phyloP scores from a whole-genome alignment of 2,113 vertebrate genomes.

The Syngnathoides biaculeatus region DNA sequence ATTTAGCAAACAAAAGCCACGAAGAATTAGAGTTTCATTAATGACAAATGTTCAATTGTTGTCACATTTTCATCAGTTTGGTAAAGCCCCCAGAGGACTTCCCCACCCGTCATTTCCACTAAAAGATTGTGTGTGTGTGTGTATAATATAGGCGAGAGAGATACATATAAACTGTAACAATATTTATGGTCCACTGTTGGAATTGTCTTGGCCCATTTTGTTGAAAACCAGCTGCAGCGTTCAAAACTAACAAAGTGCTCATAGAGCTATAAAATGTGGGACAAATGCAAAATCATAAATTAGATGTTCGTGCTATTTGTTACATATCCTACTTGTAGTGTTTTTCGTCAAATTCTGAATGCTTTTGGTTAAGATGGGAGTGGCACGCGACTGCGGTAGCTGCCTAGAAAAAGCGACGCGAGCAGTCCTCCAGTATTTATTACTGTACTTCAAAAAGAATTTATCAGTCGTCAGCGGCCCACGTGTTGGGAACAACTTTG shows the following conservation, averaged over 20 bases:
- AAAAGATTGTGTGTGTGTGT: neutral
- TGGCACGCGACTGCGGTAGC: neutral
- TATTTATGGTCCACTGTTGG: conserved; percentile 45
- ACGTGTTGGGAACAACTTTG: neutral
- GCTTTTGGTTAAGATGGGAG: neutral
- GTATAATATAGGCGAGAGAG: too few relatives aligned
- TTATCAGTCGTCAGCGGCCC: neutral
- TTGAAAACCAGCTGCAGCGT: conserved; percentile 43
- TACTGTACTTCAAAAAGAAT: neutral
- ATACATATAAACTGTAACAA: conserved; percentile 12
- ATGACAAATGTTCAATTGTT: neutral
- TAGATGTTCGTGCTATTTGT: conserved; percentile 38
- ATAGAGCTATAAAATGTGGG: conserved; percentile 36
- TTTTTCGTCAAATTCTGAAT: neutral
- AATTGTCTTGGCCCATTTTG: conserved; percentile 41
- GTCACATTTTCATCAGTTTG: neutral
- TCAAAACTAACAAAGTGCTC: conserved; percentile 60
- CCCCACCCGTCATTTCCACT: neutral
- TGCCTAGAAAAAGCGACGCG: neutral
- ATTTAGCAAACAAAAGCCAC: conserved; percentile 1
- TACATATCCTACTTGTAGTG: too few relatives aligned
- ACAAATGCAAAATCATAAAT: conserved; percentile 30
- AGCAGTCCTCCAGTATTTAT: neutral
- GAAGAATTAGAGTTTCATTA: neutral
- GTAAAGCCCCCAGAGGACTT: neutral